A percentile compares a stretch with the other conserved stretches of the same genome.
phyloP scores from a whole-genome alignment of 2,797 vertebrate species.

The Chiloscyllium punctatum region DNA sequence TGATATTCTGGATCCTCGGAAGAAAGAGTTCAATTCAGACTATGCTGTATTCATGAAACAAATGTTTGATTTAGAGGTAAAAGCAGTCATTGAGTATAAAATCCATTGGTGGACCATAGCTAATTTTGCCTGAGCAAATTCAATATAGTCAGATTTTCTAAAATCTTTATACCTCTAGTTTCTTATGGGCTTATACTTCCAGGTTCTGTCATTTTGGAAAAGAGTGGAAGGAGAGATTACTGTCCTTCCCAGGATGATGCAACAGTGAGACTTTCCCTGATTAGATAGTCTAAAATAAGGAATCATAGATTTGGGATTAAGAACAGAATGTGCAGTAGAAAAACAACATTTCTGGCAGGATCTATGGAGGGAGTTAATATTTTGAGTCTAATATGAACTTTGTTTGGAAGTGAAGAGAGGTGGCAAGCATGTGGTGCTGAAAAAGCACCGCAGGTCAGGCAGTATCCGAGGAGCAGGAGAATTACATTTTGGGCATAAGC shows the following conservation, averaged over 20 bases:
- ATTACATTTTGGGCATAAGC: too few relatives aligned
- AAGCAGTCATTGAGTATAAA: constrained; percentile 13
- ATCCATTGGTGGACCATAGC: too few relatives aligned
- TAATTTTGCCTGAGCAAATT: not conserved
- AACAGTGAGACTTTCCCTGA: not conserved
- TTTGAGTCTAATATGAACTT: too few relatives aligned
- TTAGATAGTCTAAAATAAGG: not conserved
- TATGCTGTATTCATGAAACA: constrained; percentile 63
- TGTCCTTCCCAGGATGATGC: not conserved
- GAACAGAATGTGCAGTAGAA: too few relatives aligned
- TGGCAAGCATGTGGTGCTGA: too few relatives aligned
- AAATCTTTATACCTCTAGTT: not conserved
- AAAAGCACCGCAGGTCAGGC: too few relatives aligned
- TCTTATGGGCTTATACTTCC: not conserved
- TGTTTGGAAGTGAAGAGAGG: too few relatives aligned
- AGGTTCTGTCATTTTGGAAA: not conserved
- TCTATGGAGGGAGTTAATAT: too few relatives aligned
- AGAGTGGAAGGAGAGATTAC: not conserved
- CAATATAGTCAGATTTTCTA: not conserved
- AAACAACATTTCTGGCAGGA: too few relatives aligned
- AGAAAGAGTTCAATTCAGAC: constrained; percentile 66
- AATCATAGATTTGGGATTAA: not conserved
- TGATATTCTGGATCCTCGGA: constrained; percentile 63
- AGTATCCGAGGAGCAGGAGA: too few relatives aligned
- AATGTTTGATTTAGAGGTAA: constrained; percentile 63